Conservation (phyloP, 92 coral and sea anemone species). For the Ricordea florida region DNA sequence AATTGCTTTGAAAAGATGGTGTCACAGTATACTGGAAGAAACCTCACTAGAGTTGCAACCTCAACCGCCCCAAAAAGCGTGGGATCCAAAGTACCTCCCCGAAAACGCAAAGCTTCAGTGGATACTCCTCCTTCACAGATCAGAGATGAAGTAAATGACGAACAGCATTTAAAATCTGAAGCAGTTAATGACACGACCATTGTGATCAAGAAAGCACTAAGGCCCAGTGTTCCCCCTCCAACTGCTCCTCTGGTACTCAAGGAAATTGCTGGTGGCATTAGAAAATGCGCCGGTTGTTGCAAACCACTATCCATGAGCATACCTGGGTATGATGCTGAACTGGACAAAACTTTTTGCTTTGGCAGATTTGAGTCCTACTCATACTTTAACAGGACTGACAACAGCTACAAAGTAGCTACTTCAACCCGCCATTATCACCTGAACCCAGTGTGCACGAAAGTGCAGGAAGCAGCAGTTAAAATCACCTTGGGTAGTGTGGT, state of each 20-base stretch:
- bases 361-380: conserved; percentile 22
- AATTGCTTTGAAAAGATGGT: conserved; percentile 18
- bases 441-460: neutral
- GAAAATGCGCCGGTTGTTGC: conserved; percentile 25
- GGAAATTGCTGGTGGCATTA: conserved; percentile 24
- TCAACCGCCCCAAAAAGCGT: conserved; percentile 33
- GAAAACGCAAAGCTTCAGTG: too few relatives aligned
- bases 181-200: conserved; percentile 6
- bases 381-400: conserved; percentile 5
- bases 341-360: conserved; percentile 5
- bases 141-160: too few relatives aligned
- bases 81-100: conserved; percentile 8
- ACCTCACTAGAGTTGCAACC: conserved; percentile 21
- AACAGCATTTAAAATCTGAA: too few relatives aligned
- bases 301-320: neutral
- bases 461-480: neutral
- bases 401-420: neutral
- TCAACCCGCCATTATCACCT: neutral
- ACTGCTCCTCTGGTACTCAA: conserved; percentile 16
- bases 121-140: too few relatives aligned
- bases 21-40: conserved; percentile 20
- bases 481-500: neutral
- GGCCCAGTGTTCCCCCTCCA: conserved; percentile 15
- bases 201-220: conserved; percentile 9
- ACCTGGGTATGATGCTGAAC: conserved; percentile 4